Conservation (phyloP, 2,113 vertebrate genomes). For the Micronisus gabar region DNA sequence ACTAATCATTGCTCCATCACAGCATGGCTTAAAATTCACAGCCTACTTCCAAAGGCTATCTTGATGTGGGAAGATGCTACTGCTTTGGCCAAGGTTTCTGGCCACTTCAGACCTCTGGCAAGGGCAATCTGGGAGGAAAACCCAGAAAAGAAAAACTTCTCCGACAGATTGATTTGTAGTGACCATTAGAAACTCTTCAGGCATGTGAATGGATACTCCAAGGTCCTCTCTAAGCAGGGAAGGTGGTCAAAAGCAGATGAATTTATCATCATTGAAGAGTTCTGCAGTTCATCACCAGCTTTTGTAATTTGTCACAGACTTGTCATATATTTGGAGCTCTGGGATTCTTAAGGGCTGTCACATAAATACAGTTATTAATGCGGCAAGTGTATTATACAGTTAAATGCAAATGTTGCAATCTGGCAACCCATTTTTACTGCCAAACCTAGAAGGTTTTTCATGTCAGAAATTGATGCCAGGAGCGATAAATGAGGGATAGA, state of each 20-base stretch:
- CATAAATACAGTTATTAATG: slow-evolving; percentile 44
- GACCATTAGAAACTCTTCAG: slow-evolving; percentile 7
- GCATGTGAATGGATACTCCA: background rate
- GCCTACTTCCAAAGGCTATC: background rate
- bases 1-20: background rate
- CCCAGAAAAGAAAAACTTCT: background rate
- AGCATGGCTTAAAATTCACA: background rate
- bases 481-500: slow-evolving; percentile 49
- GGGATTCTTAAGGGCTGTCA: slow-evolving; percentile 44
- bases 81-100: background rate
- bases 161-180: slow-evolving; percentile 45
- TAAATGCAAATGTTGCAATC: slow-evolving; percentile 47
- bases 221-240: background rate
- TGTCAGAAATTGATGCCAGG: slow-evolving; percentile 47
- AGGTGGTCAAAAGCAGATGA: slow-evolving; percentile 8
- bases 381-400: background rate
- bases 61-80: rapidly evolving
- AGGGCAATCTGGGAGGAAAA: background rate
- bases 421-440: slow-evolving; percentile 44
- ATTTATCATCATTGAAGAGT: slow-evolving; percentile 18
- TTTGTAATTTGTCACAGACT: background rate
- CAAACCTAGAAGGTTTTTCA: slow-evolving; percentile 43
- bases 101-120: background rate
- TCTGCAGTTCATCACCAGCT: slow-evolving; percentile 23
- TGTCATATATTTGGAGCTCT: background rate